Percentiles rank a stretch among this genome's conserved stretches.
phyloP scores from a whole-genome alignment of 2,888 invertebrate genomes.

The Saturnia japonica region DNA sequence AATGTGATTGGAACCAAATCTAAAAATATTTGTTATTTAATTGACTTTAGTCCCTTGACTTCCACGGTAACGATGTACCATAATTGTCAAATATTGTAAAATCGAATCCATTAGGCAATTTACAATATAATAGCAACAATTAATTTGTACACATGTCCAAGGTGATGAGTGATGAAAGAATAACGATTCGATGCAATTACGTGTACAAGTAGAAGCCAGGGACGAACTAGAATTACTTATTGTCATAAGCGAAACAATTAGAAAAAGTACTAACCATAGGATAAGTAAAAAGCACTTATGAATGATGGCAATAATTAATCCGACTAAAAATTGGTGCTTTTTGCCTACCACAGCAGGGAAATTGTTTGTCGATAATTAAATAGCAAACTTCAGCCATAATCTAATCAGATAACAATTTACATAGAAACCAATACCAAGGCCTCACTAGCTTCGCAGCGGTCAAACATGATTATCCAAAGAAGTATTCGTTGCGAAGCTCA shows the following conservation, averaged over 20 bases:
- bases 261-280: background rate
- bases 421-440: slow-evolving; percentile 34
- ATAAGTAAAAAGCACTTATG: background rate
- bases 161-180: background rate
- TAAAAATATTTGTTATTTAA: too few relatives aligned
- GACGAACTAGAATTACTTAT: background rate
- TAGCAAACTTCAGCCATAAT: background rate
- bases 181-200: background rate
- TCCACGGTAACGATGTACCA: background rate
- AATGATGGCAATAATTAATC: too few relatives aligned
- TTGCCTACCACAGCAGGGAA: background rate
- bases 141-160: background rate
- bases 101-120: background rate
- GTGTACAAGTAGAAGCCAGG: background rate
- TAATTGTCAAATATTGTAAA: background rate
- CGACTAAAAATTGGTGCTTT: background rate
- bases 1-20: too few relatives aligned
- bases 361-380: background rate
- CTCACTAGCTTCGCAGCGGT: slow-evolving; percentile 32
- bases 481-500: slow-evolving; percentile 22
- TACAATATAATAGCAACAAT: slow-evolving; percentile 3
- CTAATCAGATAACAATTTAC: background rate
- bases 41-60: too few relatives aligned
- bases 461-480: slow-evolving; percentile 33
- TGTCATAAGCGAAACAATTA: background rate